phyloP scores from a whole-genome alignment of 1,140 invertebrate species.

The Panagrolaimus sp. region DNA sequence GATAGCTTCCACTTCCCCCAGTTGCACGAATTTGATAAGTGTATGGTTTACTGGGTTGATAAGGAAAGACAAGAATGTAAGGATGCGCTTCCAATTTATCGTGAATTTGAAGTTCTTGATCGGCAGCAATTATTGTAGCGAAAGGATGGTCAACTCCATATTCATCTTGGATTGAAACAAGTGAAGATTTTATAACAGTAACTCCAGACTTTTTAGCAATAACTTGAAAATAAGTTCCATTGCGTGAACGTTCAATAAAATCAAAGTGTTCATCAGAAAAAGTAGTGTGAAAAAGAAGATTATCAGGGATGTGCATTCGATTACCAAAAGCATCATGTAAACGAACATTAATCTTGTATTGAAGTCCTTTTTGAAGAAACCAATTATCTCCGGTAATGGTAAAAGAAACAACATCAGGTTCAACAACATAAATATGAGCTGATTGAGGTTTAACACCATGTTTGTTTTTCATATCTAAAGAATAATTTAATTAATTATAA shows the following conservation, averaged over 20 bases:
- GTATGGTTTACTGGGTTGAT: conserved; percentile 54
- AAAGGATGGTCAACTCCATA: conserved; percentile 41
- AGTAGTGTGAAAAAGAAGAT: conserved; percentile 52
- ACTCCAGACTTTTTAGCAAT: conserved; percentile 66
- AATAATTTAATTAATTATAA: conserved; percentile 9
- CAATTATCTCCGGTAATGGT: conserved; percentile 70
- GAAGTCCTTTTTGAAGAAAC: conserved; percentile 68
- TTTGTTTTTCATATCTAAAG: conserved; percentile 58
- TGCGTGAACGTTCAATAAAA: conserved; percentile 66
- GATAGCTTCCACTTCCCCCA: conserved; percentile 62
- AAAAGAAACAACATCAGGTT: conserved; percentile 42
- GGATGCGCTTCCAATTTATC: conserved; percentile 60
- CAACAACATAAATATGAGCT: conserved; percentile 62
- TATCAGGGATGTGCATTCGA: conserved; percentile 62
- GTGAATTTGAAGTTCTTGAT: conserved; percentile 60
- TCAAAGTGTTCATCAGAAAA: conserved; percentile 68
- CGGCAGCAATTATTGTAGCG: conserved; percentile 30
- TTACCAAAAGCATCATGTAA: conserved; percentile 68
- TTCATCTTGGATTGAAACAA: conserved; percentile 63
- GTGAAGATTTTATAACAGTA: conserved; percentile 62
- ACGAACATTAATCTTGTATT: conserved; percentile 71
- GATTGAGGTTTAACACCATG: conserved; percentile 61
- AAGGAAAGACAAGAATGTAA: conserved; percentile 59
- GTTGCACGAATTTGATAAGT: conserved; percentile 58
- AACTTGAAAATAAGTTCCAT: conserved; percentile 72